Evolutionary conservation across 2,888 invertebrate species (phyloP), one percentile per base, ranked within the genome.

Genomic region (Ganaspis brasiliensis): DNA sequence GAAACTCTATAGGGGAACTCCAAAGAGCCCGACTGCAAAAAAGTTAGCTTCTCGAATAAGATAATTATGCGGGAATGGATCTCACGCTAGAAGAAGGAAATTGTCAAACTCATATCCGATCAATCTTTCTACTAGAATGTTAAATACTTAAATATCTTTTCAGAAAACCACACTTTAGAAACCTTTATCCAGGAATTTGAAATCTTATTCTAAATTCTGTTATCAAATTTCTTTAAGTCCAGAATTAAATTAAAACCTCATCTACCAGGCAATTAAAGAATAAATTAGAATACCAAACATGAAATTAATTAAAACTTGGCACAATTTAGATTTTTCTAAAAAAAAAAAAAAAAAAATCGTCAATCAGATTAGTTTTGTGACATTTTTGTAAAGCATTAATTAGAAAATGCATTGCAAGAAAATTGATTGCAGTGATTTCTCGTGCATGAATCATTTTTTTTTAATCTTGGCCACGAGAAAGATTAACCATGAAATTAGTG

Each of bases 91-190:
- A 24, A 24, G 40, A 45, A 40, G 67, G 21, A 67, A 67, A 45
- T 67, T 67, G 40, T 67, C 67, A 67, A 67, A 67, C 67, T 67
- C 45, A 67, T 67, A 40, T 67, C 40, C 67, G 40, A 67, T 67
- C 45, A 67, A 45, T 67, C 67, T 67, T 40, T n/a, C 14, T 3
- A 24, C n/a, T 21, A 61, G 19, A 37, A 37, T 19, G 21, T 40
- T 14, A 21, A 19, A 45, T 19, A 40, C 14, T 19, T 9, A 9
- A 67, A 19, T 24, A 14, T 37, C 9, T 55, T 21, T 19, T 19
- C 21, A 6, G 19, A 55, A 21, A 55, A n/a, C n/a, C n/a, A n/a
- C n/a, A n/a, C n/a, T n/a, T n/a, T n/a, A n/a, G n/a, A n/a, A n/a
- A n/a, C n/a, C n/a, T n/a, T n/a, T n/a, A n/a, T n/a, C n/a, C n/a